These are phyloP conservation scores for Athrips mouffetella DNA, from an alignment of 2,888 invertebrate species.

Conservation along the genomic window DNA sequence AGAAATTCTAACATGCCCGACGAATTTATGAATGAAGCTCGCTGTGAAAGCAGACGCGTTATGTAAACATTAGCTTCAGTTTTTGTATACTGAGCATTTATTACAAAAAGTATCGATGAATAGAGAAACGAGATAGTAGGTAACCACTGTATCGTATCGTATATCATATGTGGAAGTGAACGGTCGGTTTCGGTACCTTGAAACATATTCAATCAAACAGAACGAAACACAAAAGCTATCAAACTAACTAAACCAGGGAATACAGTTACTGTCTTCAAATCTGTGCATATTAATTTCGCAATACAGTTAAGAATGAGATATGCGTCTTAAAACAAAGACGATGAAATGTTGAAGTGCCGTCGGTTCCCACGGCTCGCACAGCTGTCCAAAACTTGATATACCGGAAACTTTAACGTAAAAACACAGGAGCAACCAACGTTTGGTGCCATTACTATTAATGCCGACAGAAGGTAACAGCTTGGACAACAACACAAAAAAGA, in stretches of 20 bases:
- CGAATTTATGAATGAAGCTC: slow-evolving; percentile 24
- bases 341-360: slow-evolving; percentile 28
- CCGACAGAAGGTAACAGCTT: slow-evolving; percentile 2
- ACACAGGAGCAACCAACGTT: slow-evolving; percentile 43
- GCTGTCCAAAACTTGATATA: slow-evolving; percentile 67
- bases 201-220: slow-evolving; percentile 8
- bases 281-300: slow-evolving; percentile 11
- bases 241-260: background rate
- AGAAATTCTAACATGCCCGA: slow-evolving; percentile 13
- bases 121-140: background rate
- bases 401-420: slow-evolving; percentile 54
- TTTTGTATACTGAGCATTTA: background rate
- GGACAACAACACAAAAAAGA: slow-evolving; percentile 9
- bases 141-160: background rate
- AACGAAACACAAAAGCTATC: slow-evolving; percentile 6
- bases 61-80: slow-evolving; percentile 37
- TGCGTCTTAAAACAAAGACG: background rate
- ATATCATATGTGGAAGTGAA: slow-evolving; percentile 11
- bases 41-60: slow-evolving; percentile 49
- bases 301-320: slow-evolving; percentile 15
- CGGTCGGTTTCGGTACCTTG: slow-evolving; percentile 11
- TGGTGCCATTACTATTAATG: slow-evolving; percentile 28
- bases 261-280: slow-evolving; percentile 12
- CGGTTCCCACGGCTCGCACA: slow-evolving; percentile 66
- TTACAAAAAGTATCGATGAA: slow-evolving; percentile 4